Evolutionary conservation across 1,140 invertebrate genomes (phyloP).

Genomic region (Teleopsis dalmanni): DNA sequence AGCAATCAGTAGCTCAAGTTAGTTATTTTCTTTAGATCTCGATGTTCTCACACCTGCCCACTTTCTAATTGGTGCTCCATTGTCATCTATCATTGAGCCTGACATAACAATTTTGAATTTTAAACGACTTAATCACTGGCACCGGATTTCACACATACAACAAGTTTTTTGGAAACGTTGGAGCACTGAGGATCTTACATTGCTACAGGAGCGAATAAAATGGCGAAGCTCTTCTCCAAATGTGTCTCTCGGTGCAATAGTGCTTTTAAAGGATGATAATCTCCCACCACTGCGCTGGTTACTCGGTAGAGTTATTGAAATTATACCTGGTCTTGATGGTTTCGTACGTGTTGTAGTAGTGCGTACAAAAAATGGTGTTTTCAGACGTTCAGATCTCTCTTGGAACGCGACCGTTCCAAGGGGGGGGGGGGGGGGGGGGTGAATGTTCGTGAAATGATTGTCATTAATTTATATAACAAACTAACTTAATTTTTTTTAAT

Average conservation of each 20-base stretch:
- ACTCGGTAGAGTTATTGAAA: not conserved
- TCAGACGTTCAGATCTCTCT: no score
- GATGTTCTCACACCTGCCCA: conserved; percentile 1
- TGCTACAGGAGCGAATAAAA: not conserved
- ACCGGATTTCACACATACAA: not conserved
- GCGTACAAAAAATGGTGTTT: not conserved
- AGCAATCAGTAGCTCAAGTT: no score
- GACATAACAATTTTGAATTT: not conserved
- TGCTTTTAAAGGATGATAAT: conserved; percentile 10
- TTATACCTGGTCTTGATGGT: conserved; percentile 1
- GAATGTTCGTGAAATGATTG: no score
- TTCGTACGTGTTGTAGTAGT: conserved; percentile 2
- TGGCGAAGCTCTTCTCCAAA: not conserved
- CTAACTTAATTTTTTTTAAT: no score
- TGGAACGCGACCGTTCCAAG: no score
- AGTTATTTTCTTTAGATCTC: no score
- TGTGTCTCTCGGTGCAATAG: not conserved
- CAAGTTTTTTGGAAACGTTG: conserved; percentile 8
- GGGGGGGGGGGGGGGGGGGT: no score
- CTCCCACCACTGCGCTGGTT: conserved; percentile 9
- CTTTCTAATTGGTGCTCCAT: not conserved
- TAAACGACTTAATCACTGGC: not conserved
- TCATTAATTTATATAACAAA: no score
- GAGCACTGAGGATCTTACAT: not conserved
- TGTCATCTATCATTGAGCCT: conserved; percentile 2